These are phyloP conservation scores for Folsomia candida DNA, from an alignment of 2,888 invertebrate species.

Conservation along the genomic window DNA sequence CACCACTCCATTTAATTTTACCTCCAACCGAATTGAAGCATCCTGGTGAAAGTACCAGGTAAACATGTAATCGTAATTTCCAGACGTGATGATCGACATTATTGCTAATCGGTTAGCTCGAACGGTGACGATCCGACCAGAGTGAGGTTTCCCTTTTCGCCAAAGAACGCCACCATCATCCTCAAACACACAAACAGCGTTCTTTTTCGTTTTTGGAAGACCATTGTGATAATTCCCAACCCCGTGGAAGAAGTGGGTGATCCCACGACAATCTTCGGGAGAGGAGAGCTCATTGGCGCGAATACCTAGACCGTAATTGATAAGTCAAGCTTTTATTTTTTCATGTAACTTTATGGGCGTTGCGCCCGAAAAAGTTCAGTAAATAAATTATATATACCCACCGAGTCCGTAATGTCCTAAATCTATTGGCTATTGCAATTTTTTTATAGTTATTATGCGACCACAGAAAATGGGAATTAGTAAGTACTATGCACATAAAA, in stretches of 20 bases:
- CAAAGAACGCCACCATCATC: constrained; percentile 21
- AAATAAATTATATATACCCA: no score
- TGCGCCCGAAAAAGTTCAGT: no score
- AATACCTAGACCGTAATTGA: no score
- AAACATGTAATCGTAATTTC: constrained; percentile 23
- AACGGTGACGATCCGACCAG: neutral
- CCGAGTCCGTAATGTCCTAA: no score
- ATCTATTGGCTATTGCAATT: no score
- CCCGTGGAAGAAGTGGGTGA: neutral
- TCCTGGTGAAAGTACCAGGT: constrained; percentile 25
- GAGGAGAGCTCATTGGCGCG: neutral
- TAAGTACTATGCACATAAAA: no score
- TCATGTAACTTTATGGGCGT: no score
- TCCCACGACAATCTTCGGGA: neutral
- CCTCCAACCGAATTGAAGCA: constrained; percentile 19
- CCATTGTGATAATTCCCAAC: neutral
- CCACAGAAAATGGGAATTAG: no score
- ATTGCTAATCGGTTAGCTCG: constrained; percentile 7
- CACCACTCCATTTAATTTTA: constrained; percentile 14
- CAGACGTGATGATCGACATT: neutral
- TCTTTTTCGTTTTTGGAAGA: neutral
- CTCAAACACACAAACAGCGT: constrained; percentile 20
- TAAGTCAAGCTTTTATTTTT: no score
- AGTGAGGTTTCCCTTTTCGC: constrained; percentile 5
- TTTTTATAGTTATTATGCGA: no score